These are phyloP conservation scores for Leistus spinibarbis DNA, from an alignment of 2,888 invertebrate species.

Conservation along the genomic window DNA sequence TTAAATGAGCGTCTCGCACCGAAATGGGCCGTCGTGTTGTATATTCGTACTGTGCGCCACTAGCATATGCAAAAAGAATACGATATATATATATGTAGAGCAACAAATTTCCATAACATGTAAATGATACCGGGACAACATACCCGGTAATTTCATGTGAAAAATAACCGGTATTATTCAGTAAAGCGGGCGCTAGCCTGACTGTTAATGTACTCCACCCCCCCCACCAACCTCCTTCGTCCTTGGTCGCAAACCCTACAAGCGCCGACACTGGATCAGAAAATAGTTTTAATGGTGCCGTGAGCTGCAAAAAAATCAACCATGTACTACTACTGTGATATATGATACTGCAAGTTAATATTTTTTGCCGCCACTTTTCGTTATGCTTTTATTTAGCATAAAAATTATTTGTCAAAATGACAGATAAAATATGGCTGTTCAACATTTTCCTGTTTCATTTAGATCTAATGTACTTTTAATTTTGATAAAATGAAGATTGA, in stretches of 20 bases:
- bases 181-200: background rate
- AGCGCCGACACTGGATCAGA: background rate
- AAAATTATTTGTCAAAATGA: background rate
- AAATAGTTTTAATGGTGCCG: background rate
- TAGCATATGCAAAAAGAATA: conserved; percentile 31
- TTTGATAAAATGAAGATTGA: background rate
- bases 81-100: too few relatives aligned
- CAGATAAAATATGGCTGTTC: background rate
- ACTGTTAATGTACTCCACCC: conserved; percentile 12
- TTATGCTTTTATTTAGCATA: background rate
- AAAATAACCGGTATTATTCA: conserved; percentile 33
- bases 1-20: background rate
- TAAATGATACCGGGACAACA: conserved; percentile 27
- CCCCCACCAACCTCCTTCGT: background rate
- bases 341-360: background rate
- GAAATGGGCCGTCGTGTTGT: too few relatives aligned
- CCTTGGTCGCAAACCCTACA: background rate
- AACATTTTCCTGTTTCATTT: background rate
- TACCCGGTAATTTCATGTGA: conserved; percentile 23
- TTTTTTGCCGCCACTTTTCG: background rate
- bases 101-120: conserved; percentile 29
- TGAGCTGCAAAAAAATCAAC: background rate
- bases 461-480: background rate
- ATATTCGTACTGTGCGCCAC: background rate
- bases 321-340: background rate